Percentiles rank a stretch among this genome's conserved stretches.
Conservation (phyloP, 2,797 vertebrate genomes). For the Esox lucius region DNA sequence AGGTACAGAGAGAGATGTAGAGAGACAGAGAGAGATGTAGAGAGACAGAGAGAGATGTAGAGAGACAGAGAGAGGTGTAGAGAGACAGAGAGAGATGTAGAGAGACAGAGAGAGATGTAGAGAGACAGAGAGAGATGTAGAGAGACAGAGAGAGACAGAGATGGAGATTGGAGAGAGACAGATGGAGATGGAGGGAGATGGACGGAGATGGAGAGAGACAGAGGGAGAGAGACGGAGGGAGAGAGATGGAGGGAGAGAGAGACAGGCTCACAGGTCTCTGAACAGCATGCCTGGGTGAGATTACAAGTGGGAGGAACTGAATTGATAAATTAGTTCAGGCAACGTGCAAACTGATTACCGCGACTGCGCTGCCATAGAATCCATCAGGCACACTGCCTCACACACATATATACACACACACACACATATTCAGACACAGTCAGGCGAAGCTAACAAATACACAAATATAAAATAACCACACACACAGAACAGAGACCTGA, state of each 20-base stretch:
- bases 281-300: slow-evolving; percentile 65
- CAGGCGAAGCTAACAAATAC: slow-evolving; percentile 11
- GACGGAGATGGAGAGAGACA: slow-evolving; percentile 8
- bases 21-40: slow-evolving; percentile 11
- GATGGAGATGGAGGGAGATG: neutral
- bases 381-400: slow-evolving; percentile 30
- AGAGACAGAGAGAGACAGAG: neutral
- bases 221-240: neutral
- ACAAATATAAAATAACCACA: slow-evolving; percentile 47
- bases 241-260: slow-evolving; percentile 12
- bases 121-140: slow-evolving; percentile 1
- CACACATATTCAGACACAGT: slow-evolving; percentile 11
- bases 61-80: slow-evolving; percentile 17
- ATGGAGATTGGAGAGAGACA: neutral
- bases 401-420: slow-evolving; percentile 21
- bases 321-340: slow-evolving; percentile 80
- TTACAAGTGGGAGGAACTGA: slow-evolving; percentile 76
- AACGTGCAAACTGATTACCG: slow-evolving; percentile 75
- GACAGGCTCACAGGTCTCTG: slow-evolving; percentile 42
- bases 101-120: neutral
- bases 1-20: slow-evolving; percentile 40
- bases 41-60: slow-evolving; percentile 30
- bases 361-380: slow-evolving; percentile 65
- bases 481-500: slow-evolving; percentile 51
- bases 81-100: slow-evolving; percentile 25